Evolutionary conservation across 2,113 vertebrate species (phyloP).

Genomic region (Pogonocichla stellata): DNA sequence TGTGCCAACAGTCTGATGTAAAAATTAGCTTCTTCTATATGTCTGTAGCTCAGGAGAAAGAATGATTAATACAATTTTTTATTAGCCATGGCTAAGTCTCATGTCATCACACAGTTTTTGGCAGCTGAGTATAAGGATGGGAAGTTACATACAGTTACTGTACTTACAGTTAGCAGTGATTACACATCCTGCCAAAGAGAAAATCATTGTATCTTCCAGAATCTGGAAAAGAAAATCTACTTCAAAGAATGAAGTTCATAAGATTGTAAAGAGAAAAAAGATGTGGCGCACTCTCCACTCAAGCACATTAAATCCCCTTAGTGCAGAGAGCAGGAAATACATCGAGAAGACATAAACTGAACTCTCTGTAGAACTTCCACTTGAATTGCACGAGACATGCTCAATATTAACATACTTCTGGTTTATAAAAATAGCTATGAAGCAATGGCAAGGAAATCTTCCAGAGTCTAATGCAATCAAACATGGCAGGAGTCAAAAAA

Average conservation of each 20-base stretch:
- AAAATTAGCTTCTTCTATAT: background rate
- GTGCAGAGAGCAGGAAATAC: constrained; percentile 1
- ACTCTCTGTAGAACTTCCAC: background rate
- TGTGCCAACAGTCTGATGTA: background rate
- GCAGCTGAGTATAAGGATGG: background rate
- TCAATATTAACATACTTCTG: background rate
- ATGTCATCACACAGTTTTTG: background rate
- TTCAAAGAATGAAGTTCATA: constrained; percentile 47
- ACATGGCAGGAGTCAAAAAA: background rate
- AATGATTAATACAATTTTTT: background rate
- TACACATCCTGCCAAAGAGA: constrained; percentile 88
- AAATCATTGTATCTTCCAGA: constrained; percentile 96
- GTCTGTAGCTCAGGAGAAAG: constrained; percentile 19
- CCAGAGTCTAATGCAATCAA: background rate
- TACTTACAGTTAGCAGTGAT: constrained; percentile 94
- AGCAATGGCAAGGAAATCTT: background rate
- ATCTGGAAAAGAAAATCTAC: constrained; percentile 79
- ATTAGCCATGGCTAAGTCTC: background rate
- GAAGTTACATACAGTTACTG: background rate
- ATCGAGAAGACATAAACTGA: background rate
- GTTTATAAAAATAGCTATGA: background rate
- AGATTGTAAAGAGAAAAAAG: background rate
- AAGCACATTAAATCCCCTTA: constrained; percentile 13
- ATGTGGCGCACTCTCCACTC: background rate
- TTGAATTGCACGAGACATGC: background rate